Evolutionary conservation across 2,113 vertebrate genomes (phyloP).

Genomic region (Emydocephalus ijimae): DNA sequence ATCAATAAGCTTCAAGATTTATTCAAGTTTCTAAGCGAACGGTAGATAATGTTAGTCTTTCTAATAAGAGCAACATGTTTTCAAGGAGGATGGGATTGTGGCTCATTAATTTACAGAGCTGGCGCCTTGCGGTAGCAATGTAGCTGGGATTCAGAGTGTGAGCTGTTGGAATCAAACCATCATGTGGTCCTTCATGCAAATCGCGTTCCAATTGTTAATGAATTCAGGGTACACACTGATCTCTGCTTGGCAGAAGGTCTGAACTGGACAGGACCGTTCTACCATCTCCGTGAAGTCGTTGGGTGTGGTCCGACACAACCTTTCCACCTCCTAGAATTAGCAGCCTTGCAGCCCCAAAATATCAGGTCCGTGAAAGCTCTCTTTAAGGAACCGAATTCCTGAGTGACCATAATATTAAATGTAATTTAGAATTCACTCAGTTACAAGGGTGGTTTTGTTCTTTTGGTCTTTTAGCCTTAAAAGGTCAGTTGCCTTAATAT

Average conservation of each 20-base stretch:
- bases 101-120: background rate
- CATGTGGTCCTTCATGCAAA: background rate
- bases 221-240: background rate
- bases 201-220: background rate
- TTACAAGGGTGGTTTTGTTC: background rate
- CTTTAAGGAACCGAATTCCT: background rate
- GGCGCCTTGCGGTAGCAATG: background rate
- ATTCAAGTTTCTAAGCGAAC: slow-evolving; percentile 25
- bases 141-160: too few species aligned
- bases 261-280: background rate
- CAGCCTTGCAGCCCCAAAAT: background rate
- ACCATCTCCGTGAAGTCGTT: background rate
- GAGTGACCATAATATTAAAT: background rate
- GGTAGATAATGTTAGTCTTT: background rate
- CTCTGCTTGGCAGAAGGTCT: background rate
- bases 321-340: background rate
- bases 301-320: background rate
- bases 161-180: background rate
- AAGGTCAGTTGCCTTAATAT: background rate
- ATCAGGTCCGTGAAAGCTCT: background rate
- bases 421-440: background rate
- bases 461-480: background rate
- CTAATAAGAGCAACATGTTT: slow-evolving; percentile 10
- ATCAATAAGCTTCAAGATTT: slow-evolving; percentile 52
- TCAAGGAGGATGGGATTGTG: too few species aligned